Evolutionary conservation across 2,113 vertebrate species (phyloP).

Genomic region (Clupea harengus): DNA sequence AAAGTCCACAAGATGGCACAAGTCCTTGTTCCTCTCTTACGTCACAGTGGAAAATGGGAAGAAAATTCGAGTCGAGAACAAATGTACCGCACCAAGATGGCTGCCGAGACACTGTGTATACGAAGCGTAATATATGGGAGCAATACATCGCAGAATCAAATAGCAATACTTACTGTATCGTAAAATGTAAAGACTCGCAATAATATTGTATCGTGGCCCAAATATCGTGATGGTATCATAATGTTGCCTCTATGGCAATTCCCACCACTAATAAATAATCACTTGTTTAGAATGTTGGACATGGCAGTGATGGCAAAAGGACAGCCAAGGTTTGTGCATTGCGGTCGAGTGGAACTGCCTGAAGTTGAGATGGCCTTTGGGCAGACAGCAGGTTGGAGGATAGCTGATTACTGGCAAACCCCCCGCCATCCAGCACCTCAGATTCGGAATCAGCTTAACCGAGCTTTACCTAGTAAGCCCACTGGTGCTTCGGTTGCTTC

Average conservation of each 20-base stretch:
- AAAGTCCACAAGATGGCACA: too few relatives aligned
- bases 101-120: too few relatives aligned
- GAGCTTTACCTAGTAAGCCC: not conserved
- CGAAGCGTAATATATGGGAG: too few relatives aligned
- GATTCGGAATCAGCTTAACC: constrained; percentile 1
- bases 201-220: too few relatives aligned
- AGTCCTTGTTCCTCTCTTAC: too few relatives aligned
- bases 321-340: constrained; percentile 6
- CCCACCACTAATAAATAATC: not conserved
- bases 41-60: too few relatives aligned
- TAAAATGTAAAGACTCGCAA: too few relatives aligned
- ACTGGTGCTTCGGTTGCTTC: not conserved
- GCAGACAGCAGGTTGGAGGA: constrained; percentile 3
- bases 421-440: not conserved
- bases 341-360: constrained; percentile 7
- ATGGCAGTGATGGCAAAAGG: constrained; percentile 11
- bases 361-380: not conserved
- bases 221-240: too few relatives aligned
- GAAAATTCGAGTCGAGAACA: too few relatives aligned
- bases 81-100: too few relatives aligned
- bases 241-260: too few relatives aligned
- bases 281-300: constrained; percentile 36
- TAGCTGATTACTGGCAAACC: not conserved
- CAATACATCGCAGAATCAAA: not conserved
- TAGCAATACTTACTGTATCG: too few relatives aligned